Conservation (phyloP, 1,140 invertebrate species). For the silkworm (Bombyx mori) region DNA sequence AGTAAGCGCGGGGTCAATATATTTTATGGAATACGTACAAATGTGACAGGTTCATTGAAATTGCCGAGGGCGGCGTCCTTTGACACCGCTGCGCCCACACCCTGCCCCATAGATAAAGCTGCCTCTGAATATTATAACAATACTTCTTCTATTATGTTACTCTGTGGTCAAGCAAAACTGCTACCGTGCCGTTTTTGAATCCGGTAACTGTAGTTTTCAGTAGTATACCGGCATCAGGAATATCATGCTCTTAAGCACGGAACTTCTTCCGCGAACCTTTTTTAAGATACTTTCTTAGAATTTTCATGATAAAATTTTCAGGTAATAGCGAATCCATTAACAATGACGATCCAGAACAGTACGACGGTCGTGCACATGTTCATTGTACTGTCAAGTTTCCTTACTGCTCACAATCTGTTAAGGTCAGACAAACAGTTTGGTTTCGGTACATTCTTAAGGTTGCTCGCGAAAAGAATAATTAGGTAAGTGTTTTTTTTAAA, state of each 20-base stretch:
- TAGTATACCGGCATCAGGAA: neutral
- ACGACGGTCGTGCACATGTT: slow-evolving; percentile 3
- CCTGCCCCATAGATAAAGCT: no score
- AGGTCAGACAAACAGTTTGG: neutral
- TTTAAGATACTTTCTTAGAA: neutral
- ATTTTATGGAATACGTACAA: no score
- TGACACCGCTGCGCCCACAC: no score
- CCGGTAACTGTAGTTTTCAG: neutral
- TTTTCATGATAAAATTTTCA: neutral
- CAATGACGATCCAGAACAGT: slow-evolving; percentile 4
- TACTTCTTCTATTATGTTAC: no score
- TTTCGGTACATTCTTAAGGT: neutral
- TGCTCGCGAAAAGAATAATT: slow-evolving; percentile 3
- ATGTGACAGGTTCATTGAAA: no score
- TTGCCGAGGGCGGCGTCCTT: no score
- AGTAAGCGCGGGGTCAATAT: no score
- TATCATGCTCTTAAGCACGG: neutral
- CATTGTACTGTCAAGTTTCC: slow-evolving; percentile 4
- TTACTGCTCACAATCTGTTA: slow-evolving; percentile 3
- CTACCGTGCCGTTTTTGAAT: no score
- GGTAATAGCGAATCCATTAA: neutral
- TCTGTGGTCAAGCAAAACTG: no score
- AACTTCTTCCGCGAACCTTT: neutral
- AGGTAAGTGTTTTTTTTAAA: slow-evolving; percentile 1
- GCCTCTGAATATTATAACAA: no score